phyloP scores from a whole-genome alignment of 2,113 vertebrate genomes.

The Oceanodroma tethys region DNA sequence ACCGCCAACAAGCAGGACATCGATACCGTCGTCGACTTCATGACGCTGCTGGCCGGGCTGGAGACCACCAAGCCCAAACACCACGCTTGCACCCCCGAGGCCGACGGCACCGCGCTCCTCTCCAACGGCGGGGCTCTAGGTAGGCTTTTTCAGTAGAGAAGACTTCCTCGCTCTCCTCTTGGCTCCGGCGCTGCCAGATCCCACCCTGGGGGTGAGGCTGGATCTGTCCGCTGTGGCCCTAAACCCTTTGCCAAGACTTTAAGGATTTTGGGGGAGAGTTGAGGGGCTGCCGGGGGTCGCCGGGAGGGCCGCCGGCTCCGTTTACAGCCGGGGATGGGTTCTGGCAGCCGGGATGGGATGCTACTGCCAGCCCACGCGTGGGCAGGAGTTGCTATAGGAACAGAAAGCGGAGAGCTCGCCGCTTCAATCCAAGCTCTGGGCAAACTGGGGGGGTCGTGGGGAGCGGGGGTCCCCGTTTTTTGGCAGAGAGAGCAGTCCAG shows the following conservation, averaged over 20 bases:
- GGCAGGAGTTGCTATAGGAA: slow-evolving; percentile 48
- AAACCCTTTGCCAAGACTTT: neutral
- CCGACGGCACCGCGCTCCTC: neutral
- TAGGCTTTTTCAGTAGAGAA: neutral
- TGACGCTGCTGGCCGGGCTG: slow-evolving; percentile 89
- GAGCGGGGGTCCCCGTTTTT: neutral
- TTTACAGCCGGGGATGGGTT: neutral
- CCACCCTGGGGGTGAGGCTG: neutral
- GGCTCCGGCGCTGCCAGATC: neutral
- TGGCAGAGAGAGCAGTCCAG: neutral
- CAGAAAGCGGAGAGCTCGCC: neutral
- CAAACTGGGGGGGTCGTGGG: neutral
- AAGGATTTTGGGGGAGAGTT: neutral
- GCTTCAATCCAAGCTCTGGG: neutral
- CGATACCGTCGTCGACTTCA: slow-evolving; percentile 90
- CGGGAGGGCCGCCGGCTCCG: neutral
- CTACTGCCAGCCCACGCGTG: neutral
- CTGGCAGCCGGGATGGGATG: neutral
- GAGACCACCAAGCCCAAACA: slow-evolving; percentile 69
- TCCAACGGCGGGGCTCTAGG: neutral
- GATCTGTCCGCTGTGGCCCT: accelerated
- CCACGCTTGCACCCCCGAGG: accelerated
- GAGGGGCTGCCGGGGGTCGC: neutral
- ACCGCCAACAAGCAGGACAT: slow-evolving; percentile 68
- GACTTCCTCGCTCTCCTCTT: neutral